phyloP scores from a whole-genome alignment of 2,888 invertebrate genomes.

The Eurytoma adleriae region DNA sequence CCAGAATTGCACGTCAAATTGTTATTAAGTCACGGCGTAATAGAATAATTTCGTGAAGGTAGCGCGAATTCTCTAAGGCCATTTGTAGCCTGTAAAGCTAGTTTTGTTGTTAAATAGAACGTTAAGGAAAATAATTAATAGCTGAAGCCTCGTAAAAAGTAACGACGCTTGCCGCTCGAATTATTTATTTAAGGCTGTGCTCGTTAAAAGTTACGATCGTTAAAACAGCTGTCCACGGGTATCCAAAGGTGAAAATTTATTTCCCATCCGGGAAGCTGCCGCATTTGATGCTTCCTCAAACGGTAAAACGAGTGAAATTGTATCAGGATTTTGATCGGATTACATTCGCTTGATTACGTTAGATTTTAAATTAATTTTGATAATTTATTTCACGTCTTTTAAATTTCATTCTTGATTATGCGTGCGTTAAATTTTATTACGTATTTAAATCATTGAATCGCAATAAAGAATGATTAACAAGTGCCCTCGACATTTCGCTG shows the following conservation, averaged over 20 bases:
- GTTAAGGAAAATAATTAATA: constrained; percentile 45
- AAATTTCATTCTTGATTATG: too few species aligned
- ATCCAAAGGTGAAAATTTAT: constrained; percentile 29
- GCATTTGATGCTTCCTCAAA: constrained; percentile 56
- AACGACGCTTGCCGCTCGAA: constrained; percentile 15
- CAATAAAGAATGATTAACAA: too few species aligned
- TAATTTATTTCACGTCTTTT: too few species aligned
- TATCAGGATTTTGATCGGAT: neutral
- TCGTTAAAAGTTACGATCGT: constrained; percentile 49
- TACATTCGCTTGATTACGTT: too few species aligned
- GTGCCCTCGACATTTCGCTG: too few species aligned
- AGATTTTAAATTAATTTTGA: too few species aligned
- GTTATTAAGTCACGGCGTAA: neutral
- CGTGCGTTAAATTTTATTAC: too few species aligned
- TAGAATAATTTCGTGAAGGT: too few species aligned
- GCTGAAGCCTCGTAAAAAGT: constrained; percentile 42
- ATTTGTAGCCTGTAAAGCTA: constrained; percentile 32
- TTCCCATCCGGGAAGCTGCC: constrained; percentile 64
- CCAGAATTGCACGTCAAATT: neutral
- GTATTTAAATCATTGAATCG: too few species aligned
- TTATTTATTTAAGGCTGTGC: constrained; percentile 50
- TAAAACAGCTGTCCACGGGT: constrained; percentile 36
- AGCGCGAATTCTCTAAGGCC: neutral
- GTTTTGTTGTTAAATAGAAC: constrained; percentile 40
- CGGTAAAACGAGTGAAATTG: constrained; percentile 50